Evolutionary conservation across 2,888 invertebrate species (phyloP).

Genomic region (Drosophila histrio): DNA sequence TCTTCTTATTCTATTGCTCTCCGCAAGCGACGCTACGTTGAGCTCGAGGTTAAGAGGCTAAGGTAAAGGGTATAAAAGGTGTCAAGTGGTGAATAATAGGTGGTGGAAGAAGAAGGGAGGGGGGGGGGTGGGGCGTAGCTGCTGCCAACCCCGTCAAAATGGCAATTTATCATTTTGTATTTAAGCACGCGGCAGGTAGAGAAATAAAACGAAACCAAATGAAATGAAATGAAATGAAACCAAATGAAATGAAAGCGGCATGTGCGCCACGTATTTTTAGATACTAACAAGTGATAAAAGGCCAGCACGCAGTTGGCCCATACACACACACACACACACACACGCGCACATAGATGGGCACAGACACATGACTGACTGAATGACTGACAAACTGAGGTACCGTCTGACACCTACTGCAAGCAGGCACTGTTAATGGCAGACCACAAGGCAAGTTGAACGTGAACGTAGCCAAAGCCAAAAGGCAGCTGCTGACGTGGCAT

Average conservation of each 20-base stretch:
- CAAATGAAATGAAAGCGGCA: constrained; percentile 70
- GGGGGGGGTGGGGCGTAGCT: not conserved
- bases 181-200: constrained; percentile 66
- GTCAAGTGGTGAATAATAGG: not conserved
- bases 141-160: constrained; percentile 73
- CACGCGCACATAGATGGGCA: constrained; percentile 1
- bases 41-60: constrained; percentile 41
- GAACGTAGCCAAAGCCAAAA: constrained; percentile 33
- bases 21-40: constrained; percentile 38
- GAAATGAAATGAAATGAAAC: constrained; percentile 64
- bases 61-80: constrained; percentile 23
- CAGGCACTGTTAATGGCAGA: constrained; percentile 50
- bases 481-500: constrained; percentile 69
- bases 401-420: constrained; percentile 54
- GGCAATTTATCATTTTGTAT: constrained; percentile 81
- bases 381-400: constrained; percentile 57
- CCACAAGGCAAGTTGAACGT: constrained; percentile 43
- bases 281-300: constrained; percentile 78
- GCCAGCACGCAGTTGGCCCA: constrained; percentile 61
- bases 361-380: constrained; percentile 25
- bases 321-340: constrained; percentile 31
- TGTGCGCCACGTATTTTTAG: constrained; percentile 75
- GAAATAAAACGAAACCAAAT: constrained; percentile 44
- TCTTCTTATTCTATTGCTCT: not conserved
- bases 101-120: not conserved